These are phyloP conservation scores for Catharus bicknelli DNA, from an alignment of 2,113 vertebrate species.

Conservation along the genomic window DNA sequence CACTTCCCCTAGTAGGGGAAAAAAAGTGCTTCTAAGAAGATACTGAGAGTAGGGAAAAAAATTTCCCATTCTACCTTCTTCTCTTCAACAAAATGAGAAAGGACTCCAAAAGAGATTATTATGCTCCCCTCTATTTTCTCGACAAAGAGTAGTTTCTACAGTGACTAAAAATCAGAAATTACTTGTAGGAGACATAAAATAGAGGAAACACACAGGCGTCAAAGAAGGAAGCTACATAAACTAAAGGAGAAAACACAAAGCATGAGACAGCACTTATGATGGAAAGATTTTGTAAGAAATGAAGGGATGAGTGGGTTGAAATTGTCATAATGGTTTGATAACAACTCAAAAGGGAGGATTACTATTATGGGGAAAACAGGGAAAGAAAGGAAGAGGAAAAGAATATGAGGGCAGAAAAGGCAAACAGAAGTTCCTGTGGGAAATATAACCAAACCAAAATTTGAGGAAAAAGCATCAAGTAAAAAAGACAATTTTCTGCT, in stretches of 20 bases:
- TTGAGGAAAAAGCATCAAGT: not conserved
- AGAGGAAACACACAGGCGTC: not conserved
- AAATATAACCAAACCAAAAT: not conserved
- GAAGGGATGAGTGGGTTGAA: not conserved
- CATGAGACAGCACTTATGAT: not conserved
- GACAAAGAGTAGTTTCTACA: not conserved
- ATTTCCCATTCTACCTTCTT: not conserved
- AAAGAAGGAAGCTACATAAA: not conserved
- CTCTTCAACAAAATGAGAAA: not conserved
- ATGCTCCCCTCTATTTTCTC: not conserved
- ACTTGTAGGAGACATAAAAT: not conserved
- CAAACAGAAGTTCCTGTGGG: not conserved
- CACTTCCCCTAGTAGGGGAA: not conserved
- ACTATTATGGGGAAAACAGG: not conserved
- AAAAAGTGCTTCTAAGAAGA: not conserved
- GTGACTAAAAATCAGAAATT: not conserved
- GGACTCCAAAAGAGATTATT: not conserved
- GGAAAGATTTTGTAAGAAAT: not conserved
- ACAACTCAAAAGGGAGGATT: not conserved
- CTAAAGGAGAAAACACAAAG: not conserved
- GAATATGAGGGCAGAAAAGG: not conserved
- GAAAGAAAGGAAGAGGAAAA: not conserved
- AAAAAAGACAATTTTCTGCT: not conserved
- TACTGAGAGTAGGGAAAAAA: not conserved
- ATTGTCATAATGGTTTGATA: rapidly evolving